Base-by-base conservation (phyloP, 2,113 vertebrate genomes). In the Oncorhynchus nerka region DNA sequence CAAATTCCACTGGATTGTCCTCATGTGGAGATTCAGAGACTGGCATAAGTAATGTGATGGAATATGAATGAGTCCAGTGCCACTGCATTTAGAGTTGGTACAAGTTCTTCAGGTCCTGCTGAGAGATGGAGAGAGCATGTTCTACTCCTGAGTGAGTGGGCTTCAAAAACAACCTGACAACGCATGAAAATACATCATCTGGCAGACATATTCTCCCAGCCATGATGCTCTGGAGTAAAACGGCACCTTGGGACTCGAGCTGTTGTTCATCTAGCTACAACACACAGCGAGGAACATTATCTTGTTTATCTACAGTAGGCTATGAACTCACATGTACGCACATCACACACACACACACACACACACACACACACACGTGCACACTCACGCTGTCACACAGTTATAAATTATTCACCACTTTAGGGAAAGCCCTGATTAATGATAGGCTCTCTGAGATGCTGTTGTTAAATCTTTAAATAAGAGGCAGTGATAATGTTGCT, bases 211-310 rank as follows among this genome's bases (percentile, higher is more conserved):
- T 81, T 79, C 74, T 67, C 75, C n/a, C 59, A 62, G 79, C 79
- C 64, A 68, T 80, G 82, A 74, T 86, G 78, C 76, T 87, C 79
- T 79, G 76, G 79, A 81, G 83, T 90, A 85, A 91, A 91, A 79
- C 2, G 74, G 82, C 78, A 82, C 82, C 73, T 77, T 82, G 86
- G 90, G 88, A 90, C 84, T 83, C 81, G 69, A 82, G 80, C 75
- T 79, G 74, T 77, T 86, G 84, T 87, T 89, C 84, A 86, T 84
- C 62, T 55, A 45, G 39, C 39, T 45, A 57, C 83, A 71, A 75
- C 57, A 84, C n/a, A 11, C 59, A 22, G 59, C 5, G 15, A 55
- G 88, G 83, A 89, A 87, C 82, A 85, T 86, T 87, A 88, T 84
- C 81, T 87, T 73, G 79, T 90, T 86, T 87, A 89, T 87, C 85